Evolutionary conservation across 2,797 vertebrate species (phyloP).

Genomic region (Psittacula derbiana): DNA sequence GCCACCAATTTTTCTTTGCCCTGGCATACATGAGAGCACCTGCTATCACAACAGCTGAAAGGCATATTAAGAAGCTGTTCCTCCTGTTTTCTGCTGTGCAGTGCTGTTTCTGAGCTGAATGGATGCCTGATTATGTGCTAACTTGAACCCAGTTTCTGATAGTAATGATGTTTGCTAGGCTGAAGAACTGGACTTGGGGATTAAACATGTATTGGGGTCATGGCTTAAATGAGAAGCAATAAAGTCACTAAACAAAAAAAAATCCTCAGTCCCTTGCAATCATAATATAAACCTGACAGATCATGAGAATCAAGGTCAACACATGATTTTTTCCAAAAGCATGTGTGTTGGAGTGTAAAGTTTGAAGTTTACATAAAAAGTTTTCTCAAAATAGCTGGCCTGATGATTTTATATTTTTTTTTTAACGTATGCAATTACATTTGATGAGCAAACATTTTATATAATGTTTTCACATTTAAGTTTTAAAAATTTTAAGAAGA

Average conservation of each 20-base stretch:
- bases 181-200: neutral
- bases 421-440: neutral
- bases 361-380: neutral
- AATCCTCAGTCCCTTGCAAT: neutral
- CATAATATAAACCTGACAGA: neutral
- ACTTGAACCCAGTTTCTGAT: neutral
- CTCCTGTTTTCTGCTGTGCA: neutral
- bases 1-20: neutral
- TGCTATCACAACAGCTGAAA: neutral
- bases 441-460: neutral
- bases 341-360: neutral
- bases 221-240: neutral
- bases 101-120: neutral
- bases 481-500: neutral
- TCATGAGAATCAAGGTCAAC: neutral
- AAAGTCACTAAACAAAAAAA: neutral
- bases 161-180: neutral
- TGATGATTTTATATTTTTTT: neutral
- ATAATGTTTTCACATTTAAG: neutral
- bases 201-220: neutral
- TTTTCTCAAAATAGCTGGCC: neutral
- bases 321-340: neutral
- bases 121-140: accelerated
- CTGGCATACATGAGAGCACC: neutral
- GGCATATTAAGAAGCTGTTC: neutral